phyloP scores from a whole-genome alignment of 2,797 vertebrate species.

The Oryzias dopingdopingensis region DNA sequence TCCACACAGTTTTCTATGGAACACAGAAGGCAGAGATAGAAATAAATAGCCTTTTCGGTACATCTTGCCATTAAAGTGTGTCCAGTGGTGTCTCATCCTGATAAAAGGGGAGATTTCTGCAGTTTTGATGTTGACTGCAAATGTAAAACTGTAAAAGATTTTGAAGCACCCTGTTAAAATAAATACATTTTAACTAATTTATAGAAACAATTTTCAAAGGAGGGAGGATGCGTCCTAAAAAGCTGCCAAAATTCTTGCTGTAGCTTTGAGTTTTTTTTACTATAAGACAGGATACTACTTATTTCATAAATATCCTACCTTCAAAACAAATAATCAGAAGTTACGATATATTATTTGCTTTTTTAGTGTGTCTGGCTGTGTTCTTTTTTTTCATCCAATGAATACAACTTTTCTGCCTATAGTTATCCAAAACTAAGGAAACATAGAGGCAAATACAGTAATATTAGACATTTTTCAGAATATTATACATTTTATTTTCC shows the following conservation, averaged over 20 bases:
- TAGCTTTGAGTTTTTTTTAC: no score
- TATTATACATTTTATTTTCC: no score
- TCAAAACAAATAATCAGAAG: slow-evolving; percentile 40
- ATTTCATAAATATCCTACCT: slow-evolving; percentile 39
- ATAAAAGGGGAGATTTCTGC: background rate
- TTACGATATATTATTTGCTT: slow-evolving; percentile 1
- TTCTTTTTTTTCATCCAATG: background rate
- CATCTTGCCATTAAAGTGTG: no score
- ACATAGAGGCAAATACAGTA: no score
- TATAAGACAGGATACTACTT: slow-evolving; percentile 1
- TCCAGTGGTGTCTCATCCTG: background rate
- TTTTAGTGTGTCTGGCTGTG: background rate
- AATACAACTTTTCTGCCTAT: no score
- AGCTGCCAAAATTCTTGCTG: no score
- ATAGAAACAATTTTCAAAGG: background rate
- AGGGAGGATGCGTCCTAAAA: no score
- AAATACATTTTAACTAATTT: background rate
- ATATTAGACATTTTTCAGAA: no score
- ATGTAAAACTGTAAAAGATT: background rate
- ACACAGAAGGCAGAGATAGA: slow-evolving; percentile 8
- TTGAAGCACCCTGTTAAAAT: slow-evolving; percentile 2
- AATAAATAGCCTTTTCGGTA: slow-evolving; percentile 6
- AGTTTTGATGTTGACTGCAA: background rate
- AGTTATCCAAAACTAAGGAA: no score
- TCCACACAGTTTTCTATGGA: slow-evolving; percentile 22